Percentiles rank a stretch among this genome's conserved stretches.
These are phyloP conservation scores for Drosophila paucipuncta DNA, from an alignment of 2,888 invertebrate genomes.

Conservation along the genomic window DNA sequence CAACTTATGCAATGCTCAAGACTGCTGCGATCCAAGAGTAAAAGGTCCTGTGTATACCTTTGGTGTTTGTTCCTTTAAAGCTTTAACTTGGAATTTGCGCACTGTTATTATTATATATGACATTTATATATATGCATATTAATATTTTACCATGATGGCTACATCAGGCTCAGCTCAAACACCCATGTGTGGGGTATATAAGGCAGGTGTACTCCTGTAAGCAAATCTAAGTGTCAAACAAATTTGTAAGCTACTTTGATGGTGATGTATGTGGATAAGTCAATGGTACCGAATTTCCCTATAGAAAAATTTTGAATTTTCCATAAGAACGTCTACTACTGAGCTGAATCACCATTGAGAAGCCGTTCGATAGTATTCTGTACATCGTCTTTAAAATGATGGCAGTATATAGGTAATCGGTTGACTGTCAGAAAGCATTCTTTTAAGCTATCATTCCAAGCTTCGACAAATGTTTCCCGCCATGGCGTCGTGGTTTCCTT, in stretches of 20 bases:
- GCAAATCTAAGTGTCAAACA: constrained; percentile 30
- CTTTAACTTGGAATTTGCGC: constrained; percentile 1
- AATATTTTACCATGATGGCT: not conserved
- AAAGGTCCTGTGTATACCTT: not conserved
- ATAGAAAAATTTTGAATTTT: not conserved
- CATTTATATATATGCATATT: not conserved
- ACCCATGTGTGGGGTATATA: constrained; percentile 26
- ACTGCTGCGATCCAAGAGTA: not conserved
- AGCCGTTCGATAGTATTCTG: constrained; percentile 22
- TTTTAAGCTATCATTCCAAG: constrained; percentile 44
- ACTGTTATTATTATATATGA: not conserved
- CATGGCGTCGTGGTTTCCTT: constrained; percentile 28
- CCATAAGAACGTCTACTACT: constrained; percentile 33
- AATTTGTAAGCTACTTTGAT: constrained; percentile 38
- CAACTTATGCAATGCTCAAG: not conserved
- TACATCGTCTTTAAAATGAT: constrained; percentile 43
- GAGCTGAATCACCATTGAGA: constrained; percentile 2
- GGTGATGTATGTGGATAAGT: not conserved
- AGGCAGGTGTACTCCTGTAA: constrained; percentile 20
- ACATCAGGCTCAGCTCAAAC: constrained; percentile 24
- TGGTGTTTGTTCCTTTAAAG: not conserved
- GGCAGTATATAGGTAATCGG: constrained; percentile 42
- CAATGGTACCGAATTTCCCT: not conserved
- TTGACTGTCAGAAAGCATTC: constrained; percentile 17
- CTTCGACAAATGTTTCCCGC: constrained; percentile 44